These are phyloP conservation scores for Lanius ludovicianus DNA, from an alignment of 2,113 vertebrate species.

Conservation along the genomic window DNA sequence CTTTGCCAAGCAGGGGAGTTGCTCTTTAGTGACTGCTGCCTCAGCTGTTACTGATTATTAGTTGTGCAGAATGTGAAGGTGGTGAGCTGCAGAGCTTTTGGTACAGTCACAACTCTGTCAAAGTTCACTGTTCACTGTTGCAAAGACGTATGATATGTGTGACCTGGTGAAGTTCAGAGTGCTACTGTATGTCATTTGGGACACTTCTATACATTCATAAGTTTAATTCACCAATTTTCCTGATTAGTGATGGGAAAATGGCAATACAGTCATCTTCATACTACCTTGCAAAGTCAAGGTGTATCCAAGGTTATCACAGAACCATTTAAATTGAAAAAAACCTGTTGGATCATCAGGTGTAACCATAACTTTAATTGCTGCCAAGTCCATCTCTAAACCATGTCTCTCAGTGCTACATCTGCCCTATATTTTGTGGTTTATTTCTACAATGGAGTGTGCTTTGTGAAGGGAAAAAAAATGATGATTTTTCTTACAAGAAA, in stretches of 20 bases:
- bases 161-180: background rate
- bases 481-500: background rate
- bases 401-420: background rate
- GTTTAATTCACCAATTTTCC: background rate
- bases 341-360: background rate
- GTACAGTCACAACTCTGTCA: background rate
- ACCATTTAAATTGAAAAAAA: background rate
- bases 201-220: background rate
- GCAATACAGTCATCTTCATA: background rate
- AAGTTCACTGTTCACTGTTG: background rate
- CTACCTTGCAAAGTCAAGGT: background rate
- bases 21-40: background rate
- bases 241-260: background rate
- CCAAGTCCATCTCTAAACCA: background rate
- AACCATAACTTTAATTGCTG: background rate
- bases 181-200: background rate
- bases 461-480: background rate
- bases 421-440: rapidly evolving
- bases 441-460: background rate
- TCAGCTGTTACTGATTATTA: background rate
- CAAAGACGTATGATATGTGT: background rate
- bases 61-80: background rate
- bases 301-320: background rate
- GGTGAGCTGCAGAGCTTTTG: background rate
- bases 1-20: background rate